Conservation (phyloP, 2,797 vertebrate species). For the Tadarida brasiliensis region DNA sequence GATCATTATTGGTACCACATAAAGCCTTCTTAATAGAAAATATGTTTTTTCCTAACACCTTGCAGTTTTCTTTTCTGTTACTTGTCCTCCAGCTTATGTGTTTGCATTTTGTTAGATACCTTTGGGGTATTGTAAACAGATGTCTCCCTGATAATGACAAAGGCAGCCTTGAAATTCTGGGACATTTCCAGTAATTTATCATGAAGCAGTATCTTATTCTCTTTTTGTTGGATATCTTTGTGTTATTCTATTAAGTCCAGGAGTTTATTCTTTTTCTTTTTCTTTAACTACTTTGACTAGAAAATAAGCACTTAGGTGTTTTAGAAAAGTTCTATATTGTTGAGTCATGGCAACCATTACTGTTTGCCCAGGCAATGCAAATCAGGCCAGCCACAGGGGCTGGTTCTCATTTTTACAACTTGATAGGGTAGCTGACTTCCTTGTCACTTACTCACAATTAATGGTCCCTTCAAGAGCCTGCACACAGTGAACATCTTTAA, state of each 20-base stretch:
- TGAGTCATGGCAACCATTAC: neutral
- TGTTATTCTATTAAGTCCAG: neutral
- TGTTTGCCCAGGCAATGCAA: constrained; percentile 40
- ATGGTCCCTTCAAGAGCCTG: neutral
- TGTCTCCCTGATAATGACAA: neutral
- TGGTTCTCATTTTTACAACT: constrained; percentile 27
- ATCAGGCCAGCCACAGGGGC: neutral
- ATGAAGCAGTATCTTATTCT: neutral
- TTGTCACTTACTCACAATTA: constrained; percentile 47
- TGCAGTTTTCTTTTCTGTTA: constrained; percentile 33
- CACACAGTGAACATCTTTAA: neutral
- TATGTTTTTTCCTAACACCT: neutral
- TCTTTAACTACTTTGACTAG: neutral
- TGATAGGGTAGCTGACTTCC: neutral
- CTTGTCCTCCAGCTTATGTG: neutral
- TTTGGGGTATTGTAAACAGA: constrained; percentile 31
- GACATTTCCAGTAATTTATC: neutral
- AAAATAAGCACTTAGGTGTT: constrained; percentile 30
- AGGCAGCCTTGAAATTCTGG: neutral
- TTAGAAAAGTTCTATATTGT: constrained; percentile 29
- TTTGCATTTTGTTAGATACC: neutral
- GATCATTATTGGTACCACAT: constrained; percentile 10
- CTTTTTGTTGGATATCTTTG: constrained; percentile 44
- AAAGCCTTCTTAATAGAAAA: constrained; percentile 36
- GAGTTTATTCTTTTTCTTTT: neutral